These are phyloP conservation scores for Apis laboriosa DNA, from an alignment of 1,140 invertebrate genomes.

Conservation along the genomic window DNA sequence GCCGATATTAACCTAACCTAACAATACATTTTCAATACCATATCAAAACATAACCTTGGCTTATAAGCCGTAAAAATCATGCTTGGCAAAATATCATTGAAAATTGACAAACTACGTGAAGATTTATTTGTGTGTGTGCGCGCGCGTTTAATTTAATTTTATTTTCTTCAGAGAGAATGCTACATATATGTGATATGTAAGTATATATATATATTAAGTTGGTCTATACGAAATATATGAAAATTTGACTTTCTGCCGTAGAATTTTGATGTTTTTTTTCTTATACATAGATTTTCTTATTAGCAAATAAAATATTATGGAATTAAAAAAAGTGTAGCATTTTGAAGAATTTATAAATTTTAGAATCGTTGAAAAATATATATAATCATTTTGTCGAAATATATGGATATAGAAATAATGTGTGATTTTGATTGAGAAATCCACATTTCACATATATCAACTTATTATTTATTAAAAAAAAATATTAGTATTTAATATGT, in stretches of 20 bases:
- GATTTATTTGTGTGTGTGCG: background rate
- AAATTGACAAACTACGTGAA: background rate
- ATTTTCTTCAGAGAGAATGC: background rate
- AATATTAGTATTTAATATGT: rapidly evolving
- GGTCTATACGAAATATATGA: too few relatives aligned
- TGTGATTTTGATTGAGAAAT: background rate
- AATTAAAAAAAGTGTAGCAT: too few relatives aligned
- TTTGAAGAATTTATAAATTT: too few relatives aligned
- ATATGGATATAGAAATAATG: background rate
- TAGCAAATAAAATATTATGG: too few relatives aligned
- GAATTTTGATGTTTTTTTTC: too few relatives aligned
- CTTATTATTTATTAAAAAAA: background rate
- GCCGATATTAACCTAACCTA: background rate
- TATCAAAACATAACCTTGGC: background rate
- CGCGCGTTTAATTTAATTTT: background rate
- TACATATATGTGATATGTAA: background rate
- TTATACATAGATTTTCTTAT: too few relatives aligned
- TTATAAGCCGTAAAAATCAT: constrained; percentile 22
- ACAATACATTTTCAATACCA: background rate
- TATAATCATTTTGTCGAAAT: too few relatives aligned
- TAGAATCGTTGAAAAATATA: too few relatives aligned
- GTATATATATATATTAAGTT: too few relatives aligned
- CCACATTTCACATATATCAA: background rate
- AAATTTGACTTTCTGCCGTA: too few relatives aligned
- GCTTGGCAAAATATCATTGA: constrained; percentile 1